phyloP scores from a whole-genome alignment of 2,888 invertebrate species.

The Leptopilina drosophilae region DNA sequence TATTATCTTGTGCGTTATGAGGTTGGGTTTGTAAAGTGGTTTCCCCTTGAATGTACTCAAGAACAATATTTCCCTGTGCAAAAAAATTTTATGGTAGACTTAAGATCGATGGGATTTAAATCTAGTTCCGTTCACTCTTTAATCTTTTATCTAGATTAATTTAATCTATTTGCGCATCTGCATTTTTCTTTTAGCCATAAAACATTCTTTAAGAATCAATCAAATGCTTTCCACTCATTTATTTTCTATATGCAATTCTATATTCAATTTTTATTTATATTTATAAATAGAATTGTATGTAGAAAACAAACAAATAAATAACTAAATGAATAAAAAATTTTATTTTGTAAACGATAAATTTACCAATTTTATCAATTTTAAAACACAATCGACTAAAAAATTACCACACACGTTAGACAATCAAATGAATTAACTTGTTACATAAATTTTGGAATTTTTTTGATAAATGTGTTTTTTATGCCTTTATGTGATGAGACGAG shows the following conservation, averaged over 20 bases:
- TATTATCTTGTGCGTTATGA: constrained; percentile 18
- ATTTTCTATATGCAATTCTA: too few species aligned
- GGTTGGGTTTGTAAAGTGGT: constrained; percentile 11
- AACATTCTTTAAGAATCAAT: neutral
- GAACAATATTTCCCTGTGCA: constrained; percentile 17
- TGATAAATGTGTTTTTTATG: neutral
- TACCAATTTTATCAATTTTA: neutral
- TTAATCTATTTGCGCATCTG: neutral
- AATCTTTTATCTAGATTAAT: constrained; percentile 1
- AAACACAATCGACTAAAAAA: neutral
- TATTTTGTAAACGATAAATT: too few species aligned
- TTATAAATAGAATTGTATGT: too few species aligned
- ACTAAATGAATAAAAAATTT: too few species aligned
- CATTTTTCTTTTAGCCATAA: neutral
- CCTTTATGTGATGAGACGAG: neutral
- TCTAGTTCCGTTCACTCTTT: neutral
- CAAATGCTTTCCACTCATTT: neutral
- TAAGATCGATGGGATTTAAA: constrained; percentile 8
- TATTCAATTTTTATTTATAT: too few species aligned
- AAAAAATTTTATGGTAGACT: constrained; percentile 6
- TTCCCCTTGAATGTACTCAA: constrained; percentile 11
- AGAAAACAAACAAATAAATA: too few species aligned
- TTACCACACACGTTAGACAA: neutral
- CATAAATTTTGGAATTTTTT: neutral
- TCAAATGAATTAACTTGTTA: constrained; percentile 7